phyloP scores from a whole-genome alignment of 2,797 vertebrate species.

The Sarcoramphus papa region DNA sequence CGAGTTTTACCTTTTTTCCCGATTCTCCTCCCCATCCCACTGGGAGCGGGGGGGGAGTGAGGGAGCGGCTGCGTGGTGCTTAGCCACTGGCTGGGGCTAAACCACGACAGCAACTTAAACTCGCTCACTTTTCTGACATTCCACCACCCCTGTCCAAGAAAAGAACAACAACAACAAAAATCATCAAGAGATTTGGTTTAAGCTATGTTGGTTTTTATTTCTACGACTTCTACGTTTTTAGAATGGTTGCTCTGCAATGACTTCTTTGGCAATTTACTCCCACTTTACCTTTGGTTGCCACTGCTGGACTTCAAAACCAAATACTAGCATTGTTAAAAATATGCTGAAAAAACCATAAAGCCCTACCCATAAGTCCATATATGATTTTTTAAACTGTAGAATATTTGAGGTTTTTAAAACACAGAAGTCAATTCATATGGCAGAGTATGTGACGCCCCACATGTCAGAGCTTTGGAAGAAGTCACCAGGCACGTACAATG shows the following conservation, averaged over 20 bases:
- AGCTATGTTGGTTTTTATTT: not conserved
- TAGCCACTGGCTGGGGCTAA: too few species aligned
- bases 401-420: not conserved
- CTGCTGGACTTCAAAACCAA: not conserved
- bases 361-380: not conserved
- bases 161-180: not conserved
- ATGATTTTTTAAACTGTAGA: not conserved
- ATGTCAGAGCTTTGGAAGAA: not conserved
- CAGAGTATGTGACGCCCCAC: not conserved
- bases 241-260: not conserved
- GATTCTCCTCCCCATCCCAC: too few species aligned
- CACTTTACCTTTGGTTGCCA: not conserved
- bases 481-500: not conserved
- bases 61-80: too few species aligned
- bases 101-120: not conserved
- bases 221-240: not conserved
- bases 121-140: not conserved
- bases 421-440: not conserved
- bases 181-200: not conserved
- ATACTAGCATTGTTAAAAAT: not conserved
- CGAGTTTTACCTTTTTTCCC: too few species aligned
- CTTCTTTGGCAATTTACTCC: not conserved
- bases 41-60: too few species aligned
- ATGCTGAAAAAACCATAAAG: not conserved
- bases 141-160: not conserved